phyloP scores from a whole-genome alignment of 2,797 vertebrate genomes.

The Centropyge bicolor region DNA sequence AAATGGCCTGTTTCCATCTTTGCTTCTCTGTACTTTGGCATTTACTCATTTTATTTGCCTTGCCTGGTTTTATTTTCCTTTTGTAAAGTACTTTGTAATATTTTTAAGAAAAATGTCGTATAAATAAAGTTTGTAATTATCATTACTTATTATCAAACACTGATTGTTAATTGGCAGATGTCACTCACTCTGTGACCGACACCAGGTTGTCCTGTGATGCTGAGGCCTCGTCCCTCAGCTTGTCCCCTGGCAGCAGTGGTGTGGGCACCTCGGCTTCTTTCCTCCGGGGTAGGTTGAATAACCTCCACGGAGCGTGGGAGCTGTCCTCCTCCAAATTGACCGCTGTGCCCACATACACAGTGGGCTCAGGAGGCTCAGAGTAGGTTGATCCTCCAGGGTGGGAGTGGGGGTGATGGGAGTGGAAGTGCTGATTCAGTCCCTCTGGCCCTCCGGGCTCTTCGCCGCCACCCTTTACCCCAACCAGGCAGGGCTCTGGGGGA shows the following conservation, averaged over 20 bases:
- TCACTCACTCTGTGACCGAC: constrained; percentile 96
- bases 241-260: constrained; percentile 92
- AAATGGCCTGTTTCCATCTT: no score
- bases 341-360: constrained; percentile 89
- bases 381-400: constrained; percentile 77
- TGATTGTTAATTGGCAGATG: constrained; percentile 20
- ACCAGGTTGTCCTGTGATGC: constrained; percentile 89
- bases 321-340: constrained; percentile 90
- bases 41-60: no score
- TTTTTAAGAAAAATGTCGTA: no score
- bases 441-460: constrained; percentile 91
- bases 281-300: constrained; percentile 95
- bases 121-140: no score
- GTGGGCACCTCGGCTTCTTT: constrained; percentile 92
- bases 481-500: constrained; percentile 91
- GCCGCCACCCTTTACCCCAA: constrained; percentile 87
- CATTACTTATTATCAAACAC: not conserved
- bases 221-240: constrained; percentile 91
- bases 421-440: constrained; percentile 89
- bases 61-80: no score
- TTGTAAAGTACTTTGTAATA: no score
- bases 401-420: constrained; percentile 71
- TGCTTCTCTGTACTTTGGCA: no score
- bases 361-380: constrained; percentile 91
- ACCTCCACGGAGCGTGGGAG: constrained; percentile 91